Evolutionary conservation across 2,888 invertebrate genomes (phyloP).

Genomic region (Tromatobia lineatoria): DNA sequence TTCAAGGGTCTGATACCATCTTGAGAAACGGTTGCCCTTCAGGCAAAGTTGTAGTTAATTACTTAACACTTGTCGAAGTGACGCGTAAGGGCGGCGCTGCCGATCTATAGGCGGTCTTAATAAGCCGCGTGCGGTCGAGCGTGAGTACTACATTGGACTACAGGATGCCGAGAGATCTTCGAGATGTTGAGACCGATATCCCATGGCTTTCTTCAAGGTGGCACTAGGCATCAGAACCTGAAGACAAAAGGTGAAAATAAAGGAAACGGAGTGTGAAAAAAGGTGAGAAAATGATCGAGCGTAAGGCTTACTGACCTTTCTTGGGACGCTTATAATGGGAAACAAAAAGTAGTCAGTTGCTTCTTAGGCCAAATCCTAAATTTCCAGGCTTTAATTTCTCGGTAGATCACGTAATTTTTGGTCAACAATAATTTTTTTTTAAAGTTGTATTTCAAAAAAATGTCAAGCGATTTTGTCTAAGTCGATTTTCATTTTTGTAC

Average conservation of each 20-base stretch:
- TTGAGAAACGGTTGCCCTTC: neutral
- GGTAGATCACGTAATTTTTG: neutral
- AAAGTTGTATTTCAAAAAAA: no score
- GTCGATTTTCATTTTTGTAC: no score
- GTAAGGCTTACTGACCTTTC: neutral
- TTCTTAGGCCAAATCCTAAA: neutral
- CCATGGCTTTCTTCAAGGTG: constrained; percentile 38
- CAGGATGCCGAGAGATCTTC: constrained; percentile 27
- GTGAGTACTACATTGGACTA: constrained; percentile 21
- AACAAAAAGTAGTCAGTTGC: neutral
- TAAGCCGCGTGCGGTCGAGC: constrained; percentile 31
- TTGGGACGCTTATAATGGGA: neutral
- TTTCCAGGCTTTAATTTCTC: neutral
- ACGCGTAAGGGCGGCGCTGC: constrained; percentile 49
- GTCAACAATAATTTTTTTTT: no score
- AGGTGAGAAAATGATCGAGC: constrained; percentile 6
- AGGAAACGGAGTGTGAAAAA: neutral
- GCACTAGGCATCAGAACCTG: constrained; percentile 39
- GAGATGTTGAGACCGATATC: constrained; percentile 52
- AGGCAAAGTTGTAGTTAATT: constrained; percentile 57
- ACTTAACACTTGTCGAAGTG: constrained; percentile 58
- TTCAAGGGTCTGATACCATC: neutral
- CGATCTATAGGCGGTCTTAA: constrained; percentile 24
- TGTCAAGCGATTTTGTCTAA: no score
- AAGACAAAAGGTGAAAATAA: neutral